These are phyloP conservation scores for Bombus picipes DNA, from an alignment of 1,140 invertebrate genomes.

Conservation along the genomic window DNA sequence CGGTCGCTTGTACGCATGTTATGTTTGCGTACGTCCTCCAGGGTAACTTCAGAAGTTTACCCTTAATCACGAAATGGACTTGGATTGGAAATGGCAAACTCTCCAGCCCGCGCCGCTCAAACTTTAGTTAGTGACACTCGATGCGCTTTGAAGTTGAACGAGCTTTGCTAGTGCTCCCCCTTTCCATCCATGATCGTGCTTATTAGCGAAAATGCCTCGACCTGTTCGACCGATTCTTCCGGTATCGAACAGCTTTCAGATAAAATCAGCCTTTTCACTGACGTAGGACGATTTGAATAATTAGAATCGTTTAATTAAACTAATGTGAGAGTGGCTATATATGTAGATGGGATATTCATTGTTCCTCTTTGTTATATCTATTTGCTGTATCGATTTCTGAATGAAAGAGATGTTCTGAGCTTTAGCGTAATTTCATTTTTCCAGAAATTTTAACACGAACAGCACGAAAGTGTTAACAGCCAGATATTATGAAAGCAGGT, in stretches of 20 bases:
- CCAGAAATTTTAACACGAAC: no score
- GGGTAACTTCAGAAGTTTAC: constrained; percentile 79
- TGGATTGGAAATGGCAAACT: constrained; percentile 79
- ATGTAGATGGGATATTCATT: no score
- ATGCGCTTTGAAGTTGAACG: constrained; percentile 77
- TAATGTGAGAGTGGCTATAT: neutral
- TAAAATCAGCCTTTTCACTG: neutral
- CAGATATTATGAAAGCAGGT: no score
- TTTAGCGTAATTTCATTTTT: no score
- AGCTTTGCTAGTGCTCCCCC: constrained; percentile 58
- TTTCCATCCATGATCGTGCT: constrained; percentile 75
- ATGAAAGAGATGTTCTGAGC: no score
- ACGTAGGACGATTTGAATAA: neutral
- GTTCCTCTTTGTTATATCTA: no score
- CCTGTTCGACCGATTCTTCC: constrained; percentile 5
- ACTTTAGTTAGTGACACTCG: constrained; percentile 81
- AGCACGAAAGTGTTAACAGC: no score
- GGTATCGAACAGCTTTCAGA: neutral
- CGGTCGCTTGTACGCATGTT: constrained; percentile 49
- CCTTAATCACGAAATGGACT: constrained; percentile 82
- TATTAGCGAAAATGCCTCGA: constrained; percentile 74
- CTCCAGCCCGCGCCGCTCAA: constrained; percentile 49
- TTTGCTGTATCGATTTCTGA: no score
- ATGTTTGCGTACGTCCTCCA: constrained; percentile 72
- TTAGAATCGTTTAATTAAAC: neutral